phyloP scores from a whole-genome alignment of 2,113 vertebrate species.

The Chauna torquata region DNA sequence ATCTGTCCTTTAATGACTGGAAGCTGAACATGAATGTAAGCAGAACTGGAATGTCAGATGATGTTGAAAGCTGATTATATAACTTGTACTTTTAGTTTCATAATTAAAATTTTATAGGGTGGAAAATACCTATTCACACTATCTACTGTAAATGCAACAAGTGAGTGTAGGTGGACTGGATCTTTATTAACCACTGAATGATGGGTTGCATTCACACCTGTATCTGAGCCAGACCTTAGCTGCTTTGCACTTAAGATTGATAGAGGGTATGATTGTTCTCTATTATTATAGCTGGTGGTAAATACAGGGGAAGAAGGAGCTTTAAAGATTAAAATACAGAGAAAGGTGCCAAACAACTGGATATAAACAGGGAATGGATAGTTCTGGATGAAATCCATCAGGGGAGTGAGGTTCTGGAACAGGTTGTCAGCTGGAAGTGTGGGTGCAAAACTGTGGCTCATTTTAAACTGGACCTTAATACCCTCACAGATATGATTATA shows the following conservation, averaged over 20 bases:
- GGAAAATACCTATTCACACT: slow-evolving; percentile 49
- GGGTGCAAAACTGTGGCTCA: background rate
- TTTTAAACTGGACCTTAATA: background rate
- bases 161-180: slow-evolving; percentile 33
- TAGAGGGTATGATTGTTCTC: background rate
- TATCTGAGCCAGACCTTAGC: background rate
- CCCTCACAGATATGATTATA: background rate
- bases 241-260: background rate
- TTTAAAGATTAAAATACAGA: background rate
- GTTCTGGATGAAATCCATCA: background rate
- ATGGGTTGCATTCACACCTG: background rate
- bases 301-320: background rate
- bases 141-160: background rate
- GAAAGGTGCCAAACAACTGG: background rate
- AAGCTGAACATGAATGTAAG: slow-evolving; percentile 31
- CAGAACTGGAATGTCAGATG: slow-evolving; percentile 75
- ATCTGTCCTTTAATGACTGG: slow-evolving; percentile 66
- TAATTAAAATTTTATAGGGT: slow-evolving; percentile 71
- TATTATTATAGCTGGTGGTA: background rate
- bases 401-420: background rate
- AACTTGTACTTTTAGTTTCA: slow-evolving; percentile 78
- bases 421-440: background rate
- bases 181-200: slow-evolving; percentile 38
- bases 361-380: background rate
- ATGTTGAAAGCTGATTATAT: slow-evolving; percentile 75